These are phyloP conservation scores for Grammomys dolichurus DNA, from an alignment of 2,113 vertebrate genomes.

Conservation along the genomic window DNA sequence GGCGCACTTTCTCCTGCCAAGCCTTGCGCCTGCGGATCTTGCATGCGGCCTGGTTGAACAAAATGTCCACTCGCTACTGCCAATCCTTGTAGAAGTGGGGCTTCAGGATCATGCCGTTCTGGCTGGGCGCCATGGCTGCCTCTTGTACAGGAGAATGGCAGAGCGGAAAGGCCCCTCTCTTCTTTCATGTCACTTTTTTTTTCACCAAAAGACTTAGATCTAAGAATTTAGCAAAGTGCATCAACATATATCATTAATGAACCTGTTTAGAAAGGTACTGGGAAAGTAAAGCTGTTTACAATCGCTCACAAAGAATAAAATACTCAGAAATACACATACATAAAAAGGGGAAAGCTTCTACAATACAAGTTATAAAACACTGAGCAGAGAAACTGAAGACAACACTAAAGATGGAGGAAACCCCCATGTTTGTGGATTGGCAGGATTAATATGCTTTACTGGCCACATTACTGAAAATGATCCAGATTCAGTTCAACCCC, in stretches of 20 bases:
- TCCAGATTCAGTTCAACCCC: neutral
- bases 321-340: neutral
- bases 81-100: no score
- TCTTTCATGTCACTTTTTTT: neutral
- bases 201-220: neutral
- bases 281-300: neutral
- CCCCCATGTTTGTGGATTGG: neutral
- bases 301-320: neutral
- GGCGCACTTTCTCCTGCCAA: no score
- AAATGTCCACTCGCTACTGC: no score
- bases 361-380: neutral
- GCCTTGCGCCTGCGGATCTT: no score
- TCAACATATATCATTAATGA: neutral
- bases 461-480: neutral
- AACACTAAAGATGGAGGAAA: neutral
- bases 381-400: neutral
- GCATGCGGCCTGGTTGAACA: no score
- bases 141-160: no score
- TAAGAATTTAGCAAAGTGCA: neutral
- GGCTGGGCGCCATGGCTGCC: no score
- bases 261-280: neutral
- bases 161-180: no score
- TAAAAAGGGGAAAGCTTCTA: neutral
- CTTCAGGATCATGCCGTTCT: no score
- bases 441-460: neutral